phyloP scores from a whole-genome alignment of 2,797 vertebrate genomes.

The Esox lucius region DNA sequence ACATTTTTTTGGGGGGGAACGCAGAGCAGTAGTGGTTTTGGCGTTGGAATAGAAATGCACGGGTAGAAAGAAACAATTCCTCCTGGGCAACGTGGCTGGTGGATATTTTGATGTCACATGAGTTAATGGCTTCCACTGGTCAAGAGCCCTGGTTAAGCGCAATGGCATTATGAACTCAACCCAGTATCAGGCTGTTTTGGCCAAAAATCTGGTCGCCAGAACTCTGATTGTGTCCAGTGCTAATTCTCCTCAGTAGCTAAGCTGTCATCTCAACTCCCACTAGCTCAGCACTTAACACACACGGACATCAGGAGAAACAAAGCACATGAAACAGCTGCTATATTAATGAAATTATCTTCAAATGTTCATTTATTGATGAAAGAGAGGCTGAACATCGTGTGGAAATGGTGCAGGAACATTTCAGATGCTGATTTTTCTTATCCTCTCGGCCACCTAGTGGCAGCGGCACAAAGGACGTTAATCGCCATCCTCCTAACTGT shows the following conservation, averaged over 20 bases:
- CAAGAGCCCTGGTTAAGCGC: too few species aligned
- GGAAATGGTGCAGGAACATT: not conserved
- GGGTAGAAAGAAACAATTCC: too few species aligned
- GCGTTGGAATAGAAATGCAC: too few species aligned
- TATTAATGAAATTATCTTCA: not conserved
- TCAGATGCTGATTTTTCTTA: not conserved
- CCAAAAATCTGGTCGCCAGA: too few species aligned
- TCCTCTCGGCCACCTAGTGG: not conserved
- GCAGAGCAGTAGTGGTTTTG: too few species aligned
- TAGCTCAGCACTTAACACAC: not conserved
- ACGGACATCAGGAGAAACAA: not conserved
- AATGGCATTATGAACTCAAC: too few species aligned
- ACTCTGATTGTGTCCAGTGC: too few species aligned
- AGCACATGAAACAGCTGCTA: not conserved
- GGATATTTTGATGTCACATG: too few species aligned
- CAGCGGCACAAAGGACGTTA: not conserved
- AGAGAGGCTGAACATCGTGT: not conserved
- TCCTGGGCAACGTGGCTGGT: too few species aligned
- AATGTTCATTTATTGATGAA: not conserved
- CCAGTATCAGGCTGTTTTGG: too few species aligned
- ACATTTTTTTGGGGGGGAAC: too few species aligned
- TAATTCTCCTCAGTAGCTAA: not conserved
- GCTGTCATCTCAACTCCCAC: not conserved
- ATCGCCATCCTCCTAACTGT: not conserved
- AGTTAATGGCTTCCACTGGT: too few species aligned